Base-by-base conservation (phyloP, 2,888 invertebrate species). In the Lamellibrachia columna region DNA sequence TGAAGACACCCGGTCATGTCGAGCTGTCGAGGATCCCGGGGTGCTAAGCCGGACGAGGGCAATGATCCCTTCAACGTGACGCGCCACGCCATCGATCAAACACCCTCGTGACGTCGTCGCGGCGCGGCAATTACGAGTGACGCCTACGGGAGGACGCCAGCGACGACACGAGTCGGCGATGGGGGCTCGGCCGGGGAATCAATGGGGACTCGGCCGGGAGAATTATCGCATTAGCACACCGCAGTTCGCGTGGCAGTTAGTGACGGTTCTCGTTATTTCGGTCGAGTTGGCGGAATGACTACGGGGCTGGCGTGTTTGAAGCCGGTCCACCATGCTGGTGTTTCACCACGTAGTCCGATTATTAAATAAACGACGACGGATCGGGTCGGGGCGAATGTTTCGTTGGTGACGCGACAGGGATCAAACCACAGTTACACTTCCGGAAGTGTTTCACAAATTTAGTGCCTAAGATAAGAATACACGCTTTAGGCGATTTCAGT, bases 141-240 rank as follows among this genome's bases (percentile, higher is more conserved):
- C 3, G 55, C 9, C 55, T 55, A 55, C 55, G 55, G 6, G 75
- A 75, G 15, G 75, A 75, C 75, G 75, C 75, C 75, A 40, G 40
- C 40, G 75, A 75, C 6, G 75, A n/a, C 75, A 75, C 75, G 75
- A 22, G 75, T 6, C 75, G 22, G 22, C 3, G 75, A 75, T 75
- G n/a, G 75, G 75, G 75, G 75, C 75, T 22, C 75, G 75, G 75
- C 22, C n/a, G 75, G 75, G 22, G 40, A 40, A 40, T 40, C 3
- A n/a, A 75, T 75, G n/a, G 75, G 75, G 75, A n/a, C 75, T 22
- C 75, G 75, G 75, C 22, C 6, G 75, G 75, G 22, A 40, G 40
- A 75, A 75, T 75, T 75, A 75, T 75, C 75, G 75, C 75, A 75
- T 75, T 75, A 75, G 75, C 75, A 22, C 75, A n/a, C 75, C 15